phyloP scores from a whole-genome alignment of 2,888 invertebrate genomes.

The Nasonia oneida region DNA sequence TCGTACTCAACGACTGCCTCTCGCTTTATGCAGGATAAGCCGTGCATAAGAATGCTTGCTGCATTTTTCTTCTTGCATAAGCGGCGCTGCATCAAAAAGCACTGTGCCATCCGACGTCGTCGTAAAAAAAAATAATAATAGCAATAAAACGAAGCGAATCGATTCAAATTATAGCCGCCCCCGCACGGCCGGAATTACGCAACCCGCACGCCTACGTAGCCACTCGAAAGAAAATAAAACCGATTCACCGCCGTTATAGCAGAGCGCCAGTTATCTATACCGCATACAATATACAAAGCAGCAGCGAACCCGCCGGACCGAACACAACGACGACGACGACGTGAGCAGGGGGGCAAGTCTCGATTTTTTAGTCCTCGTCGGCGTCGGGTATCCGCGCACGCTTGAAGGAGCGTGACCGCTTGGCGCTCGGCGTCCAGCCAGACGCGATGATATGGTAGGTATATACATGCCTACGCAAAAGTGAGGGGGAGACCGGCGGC shows the following conservation, averaged over 20 bases:
- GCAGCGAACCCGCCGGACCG: background rate
- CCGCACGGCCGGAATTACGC: too few relatives aligned
- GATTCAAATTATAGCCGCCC: background rate
- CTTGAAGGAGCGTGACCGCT: slow-evolving; percentile 49
- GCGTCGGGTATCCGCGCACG: slow-evolving; percentile 14
- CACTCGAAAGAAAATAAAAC: background rate
- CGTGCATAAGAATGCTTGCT: background rate
- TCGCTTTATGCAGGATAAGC: background rate
- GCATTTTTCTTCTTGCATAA: background rate
- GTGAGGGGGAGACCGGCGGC: background rate
- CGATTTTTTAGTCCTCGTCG: background rate
- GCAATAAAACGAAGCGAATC: background rate
- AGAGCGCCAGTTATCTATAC: background rate
- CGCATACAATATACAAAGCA: background rate
- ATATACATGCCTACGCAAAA: background rate
- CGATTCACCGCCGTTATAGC: background rate
- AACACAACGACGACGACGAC: background rate
- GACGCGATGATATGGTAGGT: background rate
- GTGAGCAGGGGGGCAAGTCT: background rate
- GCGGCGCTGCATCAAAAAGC: background rate
- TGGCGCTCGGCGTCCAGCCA: slow-evolving; percentile 26
- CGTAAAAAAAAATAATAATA: background rate
- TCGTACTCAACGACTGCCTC: background rate
- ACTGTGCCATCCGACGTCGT: background rate
- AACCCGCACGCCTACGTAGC: background rate